Conservation (phyloP, 2,797 vertebrate genomes). For the Crenichthys baileyi region DNA sequence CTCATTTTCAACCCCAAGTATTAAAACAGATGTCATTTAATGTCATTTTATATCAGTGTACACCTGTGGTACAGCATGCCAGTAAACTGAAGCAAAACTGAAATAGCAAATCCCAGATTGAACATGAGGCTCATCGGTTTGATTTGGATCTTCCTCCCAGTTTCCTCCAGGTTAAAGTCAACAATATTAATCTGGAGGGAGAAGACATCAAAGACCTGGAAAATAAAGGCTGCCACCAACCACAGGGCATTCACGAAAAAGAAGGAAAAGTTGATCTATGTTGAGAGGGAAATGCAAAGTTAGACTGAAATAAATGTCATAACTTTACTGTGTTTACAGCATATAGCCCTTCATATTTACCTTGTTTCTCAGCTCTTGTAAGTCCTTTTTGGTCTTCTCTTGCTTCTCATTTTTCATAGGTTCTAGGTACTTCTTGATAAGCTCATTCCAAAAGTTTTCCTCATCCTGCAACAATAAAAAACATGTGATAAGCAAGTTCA, state of each 20-base stretch:
- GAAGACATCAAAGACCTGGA: constrained; percentile 50
- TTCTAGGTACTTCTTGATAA: constrained; percentile 66
- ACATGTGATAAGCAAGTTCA: neutral
- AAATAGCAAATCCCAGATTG: constrained; percentile 66
- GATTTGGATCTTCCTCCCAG: neutral
- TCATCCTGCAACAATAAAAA: constrained; percentile 60
- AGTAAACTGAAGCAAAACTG: constrained; percentile 73
- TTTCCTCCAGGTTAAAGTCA: rapidly evolving
- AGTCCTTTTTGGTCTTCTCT: constrained; percentile 52
- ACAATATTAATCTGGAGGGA: constrained; percentile 18
- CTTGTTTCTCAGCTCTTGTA: constrained; percentile 73
- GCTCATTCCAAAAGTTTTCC: constrained; percentile 59
- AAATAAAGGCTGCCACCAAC: constrained; percentile 70
- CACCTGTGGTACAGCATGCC: constrained; percentile 81
- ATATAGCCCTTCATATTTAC: constrained; percentile 18
- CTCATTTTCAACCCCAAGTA: neutral
- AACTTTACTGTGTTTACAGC: neutral
- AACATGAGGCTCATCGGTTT: constrained; percentile 79
- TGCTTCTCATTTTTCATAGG: constrained; percentile 65
- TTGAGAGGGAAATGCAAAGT: neutral
- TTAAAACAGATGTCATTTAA: neutral
- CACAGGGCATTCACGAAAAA: constrained; percentile 75
- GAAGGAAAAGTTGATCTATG: constrained; percentile 55
- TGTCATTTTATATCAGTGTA: neutral
- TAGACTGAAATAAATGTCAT: too few relatives aligned